Evolutionary conservation across 1,140 invertebrate species (phyloP), one percentile per base, ranked within the genome.

Genomic region (Eciton burchellii): DNA sequence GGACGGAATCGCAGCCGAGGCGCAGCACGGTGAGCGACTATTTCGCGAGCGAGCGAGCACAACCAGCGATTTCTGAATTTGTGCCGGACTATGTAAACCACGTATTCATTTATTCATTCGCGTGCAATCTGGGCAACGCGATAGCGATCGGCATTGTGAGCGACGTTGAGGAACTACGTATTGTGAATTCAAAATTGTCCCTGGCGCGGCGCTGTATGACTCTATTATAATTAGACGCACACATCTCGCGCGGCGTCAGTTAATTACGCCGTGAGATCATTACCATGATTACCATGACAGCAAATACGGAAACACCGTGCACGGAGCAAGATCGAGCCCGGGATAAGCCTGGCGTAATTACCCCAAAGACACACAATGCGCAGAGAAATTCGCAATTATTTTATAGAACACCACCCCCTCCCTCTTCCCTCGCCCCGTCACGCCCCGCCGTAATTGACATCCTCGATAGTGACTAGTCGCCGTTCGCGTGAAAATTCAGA

Each of bases 111-210:
- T 70, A 54, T 79, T 45, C 74, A 79, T 79, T 79, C 74, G 74
- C 63, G 74, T 79, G 74, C 74, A 79, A 79, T 70, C 35, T 49
- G n/a, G 1, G 11, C 6, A 35, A n/a, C 12, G 12, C 1, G 74
- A 79, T 79, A 79, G 49, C 49, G 74, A 79, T 79, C 74, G 74
- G 19, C 73, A 79, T 79, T 79, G 74, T 79, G 35, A 47, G 24
- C 74, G 49, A 70, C 52, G n/a, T n/a, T n/a, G 63, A 79, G 74
- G 74, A 79, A 79, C 63, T 79, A 79, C 74, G 63, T 79, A 79
- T 79, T 79, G 74, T 79, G 74, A 68, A 79, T 79, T 70, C 74
- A 79, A 79, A 79, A 79, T 81, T 81, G 66, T 88, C 87, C 87
- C 72, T 54, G 35, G 56, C 35, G 29, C 45, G 26, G 68, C 57